These are phyloP conservation scores for Grallaria varia DNA, from an alignment of 2,113 vertebrate genomes.

Conservation along the genomic window DNA sequence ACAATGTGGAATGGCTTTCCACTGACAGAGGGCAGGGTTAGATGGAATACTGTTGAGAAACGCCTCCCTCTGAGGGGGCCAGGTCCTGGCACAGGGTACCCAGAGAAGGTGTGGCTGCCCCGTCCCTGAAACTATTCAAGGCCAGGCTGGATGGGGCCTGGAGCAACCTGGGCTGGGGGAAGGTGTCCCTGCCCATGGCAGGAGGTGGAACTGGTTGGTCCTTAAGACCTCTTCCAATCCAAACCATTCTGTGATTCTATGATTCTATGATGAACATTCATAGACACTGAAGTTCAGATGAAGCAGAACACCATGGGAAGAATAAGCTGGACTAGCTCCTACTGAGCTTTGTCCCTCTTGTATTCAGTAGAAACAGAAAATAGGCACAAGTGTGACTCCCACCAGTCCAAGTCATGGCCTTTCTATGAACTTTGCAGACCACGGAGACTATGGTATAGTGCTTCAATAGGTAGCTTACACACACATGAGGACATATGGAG, in stretches of 20 bases:
- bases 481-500: neutral
- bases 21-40: too few species aligned
- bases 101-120: neutral
- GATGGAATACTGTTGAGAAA: neutral
- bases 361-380: neutral
- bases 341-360: neutral
- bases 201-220: neutral
- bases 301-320: neutral
- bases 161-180: rapidly evolving
- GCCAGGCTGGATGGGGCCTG: neutral
- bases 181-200: neutral
- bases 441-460: neutral
- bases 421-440: neutral
- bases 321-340: neutral
- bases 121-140: neutral
- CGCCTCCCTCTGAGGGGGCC: rapidly evolving
- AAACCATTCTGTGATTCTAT: neutral
- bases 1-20: too few species aligned
- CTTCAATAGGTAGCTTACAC: neutral
- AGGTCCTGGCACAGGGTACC: neutral
- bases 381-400: neutral
- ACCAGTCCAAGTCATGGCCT: too few species aligned
- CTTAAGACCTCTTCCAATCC: neutral
- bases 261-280: neutral
- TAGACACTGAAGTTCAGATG: neutral